A percentile compares a stretch with the other conserved stretches of the same genome.
phyloP scores from a whole-genome alignment of 2,113 vertebrate species.

The Copsychus sechellarum region DNA sequence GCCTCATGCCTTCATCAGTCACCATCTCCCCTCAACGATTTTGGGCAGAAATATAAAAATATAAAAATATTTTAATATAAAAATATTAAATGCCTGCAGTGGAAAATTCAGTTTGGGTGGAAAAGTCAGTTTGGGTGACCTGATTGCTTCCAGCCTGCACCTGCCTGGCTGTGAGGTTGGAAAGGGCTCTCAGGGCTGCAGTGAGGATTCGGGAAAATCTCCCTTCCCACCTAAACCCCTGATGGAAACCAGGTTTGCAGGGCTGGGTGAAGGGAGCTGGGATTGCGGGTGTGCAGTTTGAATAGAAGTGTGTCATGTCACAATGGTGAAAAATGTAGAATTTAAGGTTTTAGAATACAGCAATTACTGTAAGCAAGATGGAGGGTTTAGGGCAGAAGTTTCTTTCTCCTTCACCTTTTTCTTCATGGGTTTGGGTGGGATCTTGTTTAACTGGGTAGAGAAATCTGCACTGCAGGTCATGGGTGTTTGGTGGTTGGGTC shows the following conservation, averaged over 20 bases:
- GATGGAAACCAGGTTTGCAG: fast-evolving
- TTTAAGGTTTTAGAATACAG: too few species aligned
- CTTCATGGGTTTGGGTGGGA: too few species aligned
- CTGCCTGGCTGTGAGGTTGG: background rate
- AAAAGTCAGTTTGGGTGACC: background rate
- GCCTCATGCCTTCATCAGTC: background rate
- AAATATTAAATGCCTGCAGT: background rate
- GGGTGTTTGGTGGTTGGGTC: too few species aligned
- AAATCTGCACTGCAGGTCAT: too few species aligned
- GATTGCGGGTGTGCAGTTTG: too few species aligned
- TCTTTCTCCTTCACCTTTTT: too few species aligned
- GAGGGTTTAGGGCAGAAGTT: too few species aligned
- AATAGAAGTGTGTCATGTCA: too few species aligned
- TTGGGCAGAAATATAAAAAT: background rate
- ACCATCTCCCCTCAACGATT: background rate
- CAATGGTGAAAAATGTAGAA: too few species aligned
- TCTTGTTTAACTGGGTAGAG: too few species aligned
- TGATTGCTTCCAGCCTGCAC: fast-evolving
- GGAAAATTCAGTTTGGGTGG: background rate
- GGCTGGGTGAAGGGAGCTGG: background rate
- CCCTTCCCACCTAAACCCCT: background rate
- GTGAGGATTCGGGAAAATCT: background rate
- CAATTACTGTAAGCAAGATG: too few species aligned
- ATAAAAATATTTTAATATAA: background rate
- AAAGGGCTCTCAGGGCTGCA: background rate